Base-by-base conservation (phyloP, 2,888 invertebrate genomes). In the Amiota mariae region DNA sequence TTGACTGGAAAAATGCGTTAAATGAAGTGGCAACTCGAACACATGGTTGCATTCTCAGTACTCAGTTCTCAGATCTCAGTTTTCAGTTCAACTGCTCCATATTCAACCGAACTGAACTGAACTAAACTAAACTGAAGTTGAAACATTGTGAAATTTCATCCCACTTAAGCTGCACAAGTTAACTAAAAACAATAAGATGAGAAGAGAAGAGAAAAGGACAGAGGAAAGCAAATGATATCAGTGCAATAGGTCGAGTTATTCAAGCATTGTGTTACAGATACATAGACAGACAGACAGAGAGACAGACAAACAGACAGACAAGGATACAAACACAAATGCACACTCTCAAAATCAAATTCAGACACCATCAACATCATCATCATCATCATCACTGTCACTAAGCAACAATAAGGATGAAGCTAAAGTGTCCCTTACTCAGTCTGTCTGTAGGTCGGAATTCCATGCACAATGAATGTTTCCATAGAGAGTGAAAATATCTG, bases 11-110 rank as follows among this genome's bases (percentile, higher is more conserved):
- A 63, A 73, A 70, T 73, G 73, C 67, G 71, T 72, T 72, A 72
- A 72, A 72, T 72, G 72, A 72, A 72, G 72, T 72, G 72, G 72
- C 72, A 72, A 74, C 73, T 77, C 68, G 67, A 76, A 76, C 77
- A 77, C 76, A 73, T 77, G 48, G 71, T 73, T 68, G 71, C 74
- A 66, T 66, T 71, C 36, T 24, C 54, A 61, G 66, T 51, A 49
- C 36, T 36, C 36, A 36, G 36, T 36, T 36, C 36, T 36, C 36
- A 36, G 36, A 36, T 36, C 36, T 36, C 36, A 6, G 36, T 36
- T 36, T 36, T 36, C 51, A 70, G 61, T 67, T 73, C 72, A 66
- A 76, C 67, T 71, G 68, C 71, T 70, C 54, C 46, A 63, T 24
- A 63, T 46, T 63, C 36, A 36, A 63, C 36, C 24, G 20, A 15